Evolutionary conservation across 2,888 invertebrate species (phyloP).

Genomic region (Thumatha senex): DNA sequence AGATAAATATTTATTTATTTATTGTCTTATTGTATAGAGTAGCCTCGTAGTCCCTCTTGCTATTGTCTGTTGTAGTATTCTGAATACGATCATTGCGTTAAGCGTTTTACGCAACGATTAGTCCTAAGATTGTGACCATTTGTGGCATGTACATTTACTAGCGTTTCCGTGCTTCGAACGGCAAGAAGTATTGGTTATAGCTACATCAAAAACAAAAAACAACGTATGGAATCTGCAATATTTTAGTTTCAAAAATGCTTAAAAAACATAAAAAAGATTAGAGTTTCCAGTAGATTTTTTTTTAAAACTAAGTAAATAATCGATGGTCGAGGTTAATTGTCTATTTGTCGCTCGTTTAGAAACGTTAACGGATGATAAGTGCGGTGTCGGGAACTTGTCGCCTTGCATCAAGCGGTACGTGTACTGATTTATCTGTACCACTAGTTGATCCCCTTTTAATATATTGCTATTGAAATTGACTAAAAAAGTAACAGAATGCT

Average conservation of each 20-base stretch:
- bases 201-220: too few species aligned
- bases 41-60: too few species aligned
- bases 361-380: constrained; percentile 37
- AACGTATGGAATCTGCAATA: too few species aligned
- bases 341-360: constrained; percentile 62
- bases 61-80: too few species aligned
- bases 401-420: constrained; percentile 60
- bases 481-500: constrained; percentile 26
- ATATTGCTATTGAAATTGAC: constrained; percentile 41
- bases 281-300: constrained; percentile 13
- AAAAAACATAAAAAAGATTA: constrained; percentile 15
- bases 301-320: constrained; percentile 35
- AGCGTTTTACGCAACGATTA: too few species aligned
- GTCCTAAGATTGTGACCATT: too few species aligned
- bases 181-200: too few species aligned
- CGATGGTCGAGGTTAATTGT: constrained; percentile 62
- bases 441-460: constrained; percentile 57
- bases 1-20: too few species aligned
- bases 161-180: too few species aligned
- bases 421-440: constrained; percentile 55
- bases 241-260: background rate
- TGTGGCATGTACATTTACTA: too few species aligned
- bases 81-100: too few species aligned
- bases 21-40: too few species aligned
- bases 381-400: constrained; percentile 59